These are phyloP conservation scores for Festucalex cinctus DNA, from an alignment of 2,113 vertebrate genomes.

Conservation along the genomic window DNA sequence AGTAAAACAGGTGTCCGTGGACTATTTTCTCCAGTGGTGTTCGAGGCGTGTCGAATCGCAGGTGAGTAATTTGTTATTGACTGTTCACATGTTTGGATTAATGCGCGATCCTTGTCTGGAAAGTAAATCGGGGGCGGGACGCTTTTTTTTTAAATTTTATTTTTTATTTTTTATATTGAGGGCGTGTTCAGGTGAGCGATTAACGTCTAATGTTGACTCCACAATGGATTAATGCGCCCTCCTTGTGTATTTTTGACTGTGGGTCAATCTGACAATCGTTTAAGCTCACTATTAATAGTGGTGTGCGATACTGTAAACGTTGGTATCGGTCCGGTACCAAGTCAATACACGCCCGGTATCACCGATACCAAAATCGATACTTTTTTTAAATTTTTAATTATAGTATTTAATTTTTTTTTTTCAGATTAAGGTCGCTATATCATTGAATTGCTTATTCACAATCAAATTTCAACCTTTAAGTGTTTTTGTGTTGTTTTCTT, in stretches of 20 bases:
- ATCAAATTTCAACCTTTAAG: no score
- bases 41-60: constrained; percentile 48
- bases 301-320: no score
- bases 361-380: no score
- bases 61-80: constrained; percentile 26
- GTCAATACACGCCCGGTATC: no score
- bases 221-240: neutral
- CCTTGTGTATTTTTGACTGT: neutral
- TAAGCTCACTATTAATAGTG: neutral
- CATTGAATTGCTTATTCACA: no score
- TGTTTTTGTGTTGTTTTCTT: no score
- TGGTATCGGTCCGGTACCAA: no score
- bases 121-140: constrained; percentile 18
- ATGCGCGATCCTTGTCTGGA: neutral
- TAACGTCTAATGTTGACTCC: neutral
- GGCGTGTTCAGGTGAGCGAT: constrained; percentile 46
- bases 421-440: no score
- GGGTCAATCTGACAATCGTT: neutral
- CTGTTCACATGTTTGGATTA: neutral
- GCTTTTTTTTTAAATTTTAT: constrained; percentile 5
- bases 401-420: no score
- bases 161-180: no score
- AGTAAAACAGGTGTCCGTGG: constrained; percentile 26
- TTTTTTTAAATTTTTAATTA: no score
- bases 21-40: neutral